Conservation (phyloP, 2,797 vertebrate species). For the Cirrhinus molitorella region DNA sequence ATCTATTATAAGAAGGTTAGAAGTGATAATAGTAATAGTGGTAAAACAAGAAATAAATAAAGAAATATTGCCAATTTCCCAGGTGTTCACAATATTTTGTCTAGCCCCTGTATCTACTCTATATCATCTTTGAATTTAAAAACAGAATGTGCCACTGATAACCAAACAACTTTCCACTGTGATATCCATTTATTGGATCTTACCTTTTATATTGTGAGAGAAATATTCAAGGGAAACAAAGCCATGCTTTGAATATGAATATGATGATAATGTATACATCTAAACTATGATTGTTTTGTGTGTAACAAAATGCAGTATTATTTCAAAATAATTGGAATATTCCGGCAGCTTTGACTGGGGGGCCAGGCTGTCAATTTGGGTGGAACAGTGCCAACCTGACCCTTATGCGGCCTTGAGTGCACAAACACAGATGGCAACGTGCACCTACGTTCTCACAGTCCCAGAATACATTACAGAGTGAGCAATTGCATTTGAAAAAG, state of each 20-base stretch:
- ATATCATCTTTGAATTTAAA: not conserved
- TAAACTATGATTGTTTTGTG: not conserved
- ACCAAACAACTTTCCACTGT: not conserved
- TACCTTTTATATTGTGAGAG: not conserved
- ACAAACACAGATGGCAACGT: constrained; percentile 31
- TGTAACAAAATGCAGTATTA: not conserved
- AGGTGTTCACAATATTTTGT: not conserved
- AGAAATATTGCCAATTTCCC: not conserved
- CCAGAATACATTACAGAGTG: constrained; percentile 13
- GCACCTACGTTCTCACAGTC: not conserved
- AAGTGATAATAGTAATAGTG: not conserved
- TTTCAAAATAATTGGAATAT: not conserved
- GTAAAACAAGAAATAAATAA: not conserved
- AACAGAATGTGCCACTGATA: not conserved
- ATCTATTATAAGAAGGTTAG: not conserved
- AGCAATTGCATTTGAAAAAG: constrained; percentile 43
- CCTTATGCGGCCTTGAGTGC: not conserved
- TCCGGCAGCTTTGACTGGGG: not conserved
- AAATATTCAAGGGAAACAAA: not conserved
- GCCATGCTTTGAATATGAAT: not conserved
- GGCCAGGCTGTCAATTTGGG: not conserved
- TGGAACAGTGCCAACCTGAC: constrained; percentile 19
- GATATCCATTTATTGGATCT: not conserved
- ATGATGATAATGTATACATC: not conserved
- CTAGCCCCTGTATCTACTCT: not conserved